These are phyloP conservation scores for Dipodomys stephensi DNA, from an alignment of 2,113 vertebrate genomes.

Conservation along the genomic window DNA sequence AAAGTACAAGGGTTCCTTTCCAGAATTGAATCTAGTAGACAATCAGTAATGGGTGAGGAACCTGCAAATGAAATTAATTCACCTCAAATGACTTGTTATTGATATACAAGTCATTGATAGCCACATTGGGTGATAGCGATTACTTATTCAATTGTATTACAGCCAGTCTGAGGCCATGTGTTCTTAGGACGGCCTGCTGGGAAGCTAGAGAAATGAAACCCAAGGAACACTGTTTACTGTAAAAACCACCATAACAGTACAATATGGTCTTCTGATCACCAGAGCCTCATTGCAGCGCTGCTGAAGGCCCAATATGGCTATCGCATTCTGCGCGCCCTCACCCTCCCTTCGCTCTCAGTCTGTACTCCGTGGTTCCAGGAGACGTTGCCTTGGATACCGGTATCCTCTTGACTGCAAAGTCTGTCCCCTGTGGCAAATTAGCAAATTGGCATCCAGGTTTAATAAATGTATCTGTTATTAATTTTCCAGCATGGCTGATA, in stretches of 20 bases:
- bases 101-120: conserved; percentile 52
- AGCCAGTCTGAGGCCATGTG: not conserved
- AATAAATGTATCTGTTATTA: conserved; percentile 61
- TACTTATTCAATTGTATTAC: conserved; percentile 1
- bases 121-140: conserved; percentile 28
- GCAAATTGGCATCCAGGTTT: conserved; percentile 47
- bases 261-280: not conserved
- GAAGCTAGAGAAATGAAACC: not conserved
- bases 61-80: not conserved
- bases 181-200: conserved; percentile 24
- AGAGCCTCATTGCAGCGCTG: not conserved
- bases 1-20: not conserved
- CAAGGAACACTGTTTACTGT: not conserved
- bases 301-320: fast-evolving
- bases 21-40: conserved; percentile 51
- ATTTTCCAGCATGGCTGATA: conserved; percentile 33
- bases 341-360: not conserved
- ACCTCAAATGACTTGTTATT: conserved; percentile 55
- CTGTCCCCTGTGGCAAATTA: conserved; percentile 59
- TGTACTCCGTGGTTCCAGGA: not conserved
- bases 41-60: conserved; percentile 53
- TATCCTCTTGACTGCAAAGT: not conserved
- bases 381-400: conserved; percentile 70
- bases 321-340: not conserved
- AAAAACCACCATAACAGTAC: not conserved